A percentile compares a stretch with the other conserved stretches of the same genome.
Conservation (phyloP, 2,113 vertebrate genomes). For the Phalacrocorax pelagicus region DNA sequence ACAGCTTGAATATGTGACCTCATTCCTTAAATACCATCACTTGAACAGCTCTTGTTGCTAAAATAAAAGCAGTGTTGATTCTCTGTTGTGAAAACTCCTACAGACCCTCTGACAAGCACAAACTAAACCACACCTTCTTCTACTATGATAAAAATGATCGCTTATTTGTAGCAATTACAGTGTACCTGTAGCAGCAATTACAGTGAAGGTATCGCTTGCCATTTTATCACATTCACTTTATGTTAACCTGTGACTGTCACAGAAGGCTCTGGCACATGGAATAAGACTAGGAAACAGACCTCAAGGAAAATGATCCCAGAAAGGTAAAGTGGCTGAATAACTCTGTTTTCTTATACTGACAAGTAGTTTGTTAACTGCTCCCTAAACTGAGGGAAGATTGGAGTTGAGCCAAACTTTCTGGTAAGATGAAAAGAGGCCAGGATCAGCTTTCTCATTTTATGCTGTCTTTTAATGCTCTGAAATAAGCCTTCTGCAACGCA, state of each 20-base stretch:
- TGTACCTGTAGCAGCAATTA: neutral
- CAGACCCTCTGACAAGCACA: neutral
- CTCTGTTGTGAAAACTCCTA: slow-evolving; percentile 34
- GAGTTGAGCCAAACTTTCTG: neutral
- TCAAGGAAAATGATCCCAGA: neutral
- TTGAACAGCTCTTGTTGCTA: slow-evolving; percentile 57
- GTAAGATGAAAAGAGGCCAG: neutral
- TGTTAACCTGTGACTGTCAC: neutral
- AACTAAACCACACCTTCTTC: slow-evolving; percentile 23
- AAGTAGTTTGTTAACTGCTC: neutral
- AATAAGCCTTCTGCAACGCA: neutral
- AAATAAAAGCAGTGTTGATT: slow-evolving; percentile 52
- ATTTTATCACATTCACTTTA: neutral
- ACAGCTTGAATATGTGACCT: slow-evolving; percentile 63
- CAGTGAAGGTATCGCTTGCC: rapidly evolving
- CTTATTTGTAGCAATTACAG: neutral
- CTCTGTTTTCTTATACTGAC: neutral
- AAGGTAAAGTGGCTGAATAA: neutral
- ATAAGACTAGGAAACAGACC: neutral
- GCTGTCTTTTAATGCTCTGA: neutral
- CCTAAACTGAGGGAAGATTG: neutral
- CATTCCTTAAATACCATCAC: slow-evolving; percentile 74
- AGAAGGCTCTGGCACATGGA: neutral
- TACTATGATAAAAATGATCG: neutral
- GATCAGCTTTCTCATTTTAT: neutral